Base-by-base conservation (phyloP, 92 coral and sea anemone genomes). In the Bergia puertoricense region DNA sequence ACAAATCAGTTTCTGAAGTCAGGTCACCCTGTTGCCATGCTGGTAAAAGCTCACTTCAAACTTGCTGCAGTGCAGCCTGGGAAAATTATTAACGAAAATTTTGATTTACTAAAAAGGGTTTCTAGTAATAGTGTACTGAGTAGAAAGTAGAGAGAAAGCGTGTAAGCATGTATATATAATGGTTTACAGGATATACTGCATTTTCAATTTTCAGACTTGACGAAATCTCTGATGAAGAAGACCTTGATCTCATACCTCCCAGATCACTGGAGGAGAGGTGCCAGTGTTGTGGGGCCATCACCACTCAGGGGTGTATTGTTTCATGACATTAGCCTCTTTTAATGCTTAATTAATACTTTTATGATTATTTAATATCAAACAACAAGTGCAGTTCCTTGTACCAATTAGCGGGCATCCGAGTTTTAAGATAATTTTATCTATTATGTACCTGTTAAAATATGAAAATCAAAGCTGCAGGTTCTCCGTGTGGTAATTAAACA, bases 191-290 rank as follows among this genome's bases (percentile, higher is more conserved):
- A 14, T 43, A 37, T 4, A 38, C 57, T 44, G 11, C 44, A 40
- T 18, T 46, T 69, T 8, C 14, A 10, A 71, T 79, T 85, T 50
- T 44, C 84, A 94, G 98, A 86, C 89, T 95, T 73, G 98, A 95
- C 86, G 98, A 95, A 86, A 93, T 95, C 77, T 95, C 98, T 37
- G 98, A 95, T 85, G 98, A 95, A 89, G 98, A 95, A 81, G 98
- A 95, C 88, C 87, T 95, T 68, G 98, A 95, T 67, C 92, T 95
- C n/a, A 95, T 95, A 73, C 98, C 98, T 30, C 98, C 98, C 46
- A 93, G 96, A 85, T 89, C 92, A 56, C 87, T 95, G 2, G 95
- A 90, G 48, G 98, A 95, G 14, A 92, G 90, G 79, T 92, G 94
- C 79, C 91, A 91, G 62, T 95, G 98, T 38, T 93, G 98, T 85